Percentiles rank a stretch among this genome's conserved stretches.
phyloP scores from a whole-genome alignment of 2,113 vertebrate genomes.

The Elephantulus edwardii region DNA sequence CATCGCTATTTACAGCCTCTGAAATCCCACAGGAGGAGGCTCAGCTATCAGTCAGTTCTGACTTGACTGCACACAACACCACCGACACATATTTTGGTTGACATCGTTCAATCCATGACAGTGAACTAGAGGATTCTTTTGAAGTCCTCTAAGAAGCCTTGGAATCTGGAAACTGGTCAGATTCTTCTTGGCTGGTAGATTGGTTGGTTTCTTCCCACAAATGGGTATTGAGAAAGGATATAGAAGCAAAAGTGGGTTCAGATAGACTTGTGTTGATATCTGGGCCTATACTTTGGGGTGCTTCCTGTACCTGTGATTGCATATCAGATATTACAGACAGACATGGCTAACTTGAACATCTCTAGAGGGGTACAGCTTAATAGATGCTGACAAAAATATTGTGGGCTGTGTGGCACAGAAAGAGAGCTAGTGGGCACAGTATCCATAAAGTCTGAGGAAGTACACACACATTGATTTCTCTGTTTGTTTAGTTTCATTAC shows the following conservation, averaged over 20 bases:
- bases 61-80: too few species aligned
- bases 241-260: not conserved
- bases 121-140: too few species aligned
- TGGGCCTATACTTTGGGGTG: not conserved
- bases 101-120: too few species aligned
- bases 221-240: not conserved
- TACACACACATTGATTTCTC: not conserved
- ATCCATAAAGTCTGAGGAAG: not conserved
- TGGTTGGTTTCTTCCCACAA: not conserved
- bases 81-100: too few species aligned
- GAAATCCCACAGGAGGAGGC: too few species aligned
- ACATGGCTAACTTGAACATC: not conserved
- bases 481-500: not conserved
- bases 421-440: not conserved
- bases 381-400: accelerated
- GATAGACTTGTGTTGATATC: not conserved
- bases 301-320: not conserved
- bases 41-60: too few species aligned
- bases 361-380: not conserved
- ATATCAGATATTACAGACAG: not conserved
- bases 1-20: too few species aligned
- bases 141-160: too few species aligned
- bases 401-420: not conserved
- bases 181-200: not conserved
- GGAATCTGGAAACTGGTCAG: too few species aligned